Evolutionary conservation across 2,888 invertebrate species (phyloP), one percentile per base, ranked within the genome.

Genomic region (Physocephala rufipes): DNA sequence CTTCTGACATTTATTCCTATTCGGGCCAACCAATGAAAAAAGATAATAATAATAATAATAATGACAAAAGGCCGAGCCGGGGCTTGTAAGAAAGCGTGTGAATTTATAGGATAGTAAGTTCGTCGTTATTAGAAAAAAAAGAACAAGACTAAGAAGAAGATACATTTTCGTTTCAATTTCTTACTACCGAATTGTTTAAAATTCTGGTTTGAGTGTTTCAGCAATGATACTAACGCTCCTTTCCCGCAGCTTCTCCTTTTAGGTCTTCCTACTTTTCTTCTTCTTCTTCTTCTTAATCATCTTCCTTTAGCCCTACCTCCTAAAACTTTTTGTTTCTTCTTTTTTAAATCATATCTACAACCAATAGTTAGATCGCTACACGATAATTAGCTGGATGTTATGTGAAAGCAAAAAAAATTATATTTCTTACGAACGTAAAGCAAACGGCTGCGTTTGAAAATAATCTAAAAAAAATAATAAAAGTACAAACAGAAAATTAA

Each of bases 41-140:
- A 36, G 9, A 36, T 7, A 36, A 36, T 9, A 36, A 36, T 9
- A 36, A 4, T 7, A 36, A 36, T 7, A 4, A 4, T 36, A 36
- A 36, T 36, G 9, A 36, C 9, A 36, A 26, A 55, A 28, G 36
- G 51, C 66, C 16, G 65, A 30, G n/a, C n/a, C n/a, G n/a, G n/a
- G 36, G 36, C 36, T 36, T 9, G 36, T n/a, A 36, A 36, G 45
- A 58, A 51, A 62, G 49, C 68, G 68, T 68, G 68, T 68, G 68
- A 68, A 68, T 43, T 61, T 68, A 59, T 67, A 59, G 59, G 26
- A 67, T 67, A 59, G 67, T 16, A n/a, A n/a, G n/a, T n/a, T n/a
- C n/a, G n/a, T n/a, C n/a, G n/a, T n/a, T n/a, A n/a, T n/a, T n/a
- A n/a, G n/a, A n/a, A n/a, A n/a, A n/a, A n/a, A 61, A 24, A 67